Base-by-base conservation (phyloP, 92 coral and sea anemone species). In the Epizoanthus scotinus region DNA sequence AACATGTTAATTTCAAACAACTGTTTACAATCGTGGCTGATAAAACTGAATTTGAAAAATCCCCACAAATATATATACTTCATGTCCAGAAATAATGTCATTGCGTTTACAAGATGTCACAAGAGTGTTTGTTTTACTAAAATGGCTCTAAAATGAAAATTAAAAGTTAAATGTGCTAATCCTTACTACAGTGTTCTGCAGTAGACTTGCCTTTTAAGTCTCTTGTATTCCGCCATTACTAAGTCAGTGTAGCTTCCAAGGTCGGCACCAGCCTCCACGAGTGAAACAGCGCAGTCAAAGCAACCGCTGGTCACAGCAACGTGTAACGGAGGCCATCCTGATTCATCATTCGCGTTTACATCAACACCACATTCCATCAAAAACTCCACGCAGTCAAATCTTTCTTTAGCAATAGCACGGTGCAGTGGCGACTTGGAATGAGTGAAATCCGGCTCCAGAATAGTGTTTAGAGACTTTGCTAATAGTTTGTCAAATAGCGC, bases 201-300 rank as follows among this genome's bases (percentile, higher is more conserved):
- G 44, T 75, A 75, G 57, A 75, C 67, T 63, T 22, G 67, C 56
- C 56, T 75, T 75, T 56, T 59, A 1, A 75, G 81, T 59, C 81
- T 58, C 28, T 75, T 59, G 36, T 75, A 75, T 31, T 75, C 81
- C 22, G 3, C 49, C 81, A 75, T 75, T 57, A 75, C 68, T 22
- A 60, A 58, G 22, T 75, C 81, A 6, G 81, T 75, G 68, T 75
- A 75, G 2, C 68, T 38, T 59, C 81, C 81, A 36, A 75, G 81
- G 81, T 75, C 81, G 8, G 81, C 81, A 14, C 81, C 81, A 58
- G 81, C 81, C 81, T 75, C 81, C 14, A 75, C 81, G 19, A 75
- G 81, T 20, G 61, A 59, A 53, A 75, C 69, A 0, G 81, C 81
- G 59, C 81, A 75, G 68, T 75, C 81, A 75, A 75, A 75, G 5